phyloP scores from a whole-genome alignment of 1,140 invertebrate species.

The Adelges cooleyi region DNA sequence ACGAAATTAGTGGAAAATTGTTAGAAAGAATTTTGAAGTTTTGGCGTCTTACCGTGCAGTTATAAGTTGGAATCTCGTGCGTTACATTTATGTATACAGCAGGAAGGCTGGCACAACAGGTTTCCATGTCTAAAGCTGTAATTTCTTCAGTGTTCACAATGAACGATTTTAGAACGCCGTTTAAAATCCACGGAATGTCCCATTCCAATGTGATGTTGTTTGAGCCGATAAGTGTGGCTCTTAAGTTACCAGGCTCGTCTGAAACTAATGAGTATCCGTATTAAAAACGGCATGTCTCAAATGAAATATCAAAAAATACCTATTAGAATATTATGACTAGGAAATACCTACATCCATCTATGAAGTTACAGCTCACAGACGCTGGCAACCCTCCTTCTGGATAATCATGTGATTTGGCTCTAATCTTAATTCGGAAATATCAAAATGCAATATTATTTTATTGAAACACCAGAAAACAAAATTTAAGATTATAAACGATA shows the following conservation, averaged over 20 bases:
- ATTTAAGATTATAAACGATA: too few species aligned
- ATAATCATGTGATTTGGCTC: neutral
- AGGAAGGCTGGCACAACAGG: neutral
- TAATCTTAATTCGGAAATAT: neutral
- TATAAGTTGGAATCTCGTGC: neutral
- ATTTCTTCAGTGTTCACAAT: neutral
- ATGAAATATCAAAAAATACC: too few species aligned
- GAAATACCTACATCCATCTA: too few species aligned
- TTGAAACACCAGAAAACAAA: neutral
- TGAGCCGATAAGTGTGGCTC: neutral
- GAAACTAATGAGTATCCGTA: neutral
- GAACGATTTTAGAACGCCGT: neutral
- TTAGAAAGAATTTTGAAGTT: too few species aligned
- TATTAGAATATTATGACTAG: too few species aligned
- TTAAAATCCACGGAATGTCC: too few species aligned
- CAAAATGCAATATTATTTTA: neutral
- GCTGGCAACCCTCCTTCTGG: neutral
- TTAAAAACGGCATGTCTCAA: neutral
- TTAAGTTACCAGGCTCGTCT: neutral
- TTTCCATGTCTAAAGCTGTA: neutral
- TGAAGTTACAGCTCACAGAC: neutral
- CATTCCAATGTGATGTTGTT: neutral
- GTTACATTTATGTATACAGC: neutral
- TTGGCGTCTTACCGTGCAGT: conserved; percentile 1
- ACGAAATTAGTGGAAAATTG: too few species aligned